phyloP scores from a whole-genome alignment of 2,888 invertebrate genomes.

The Torymus auratus region DNA sequence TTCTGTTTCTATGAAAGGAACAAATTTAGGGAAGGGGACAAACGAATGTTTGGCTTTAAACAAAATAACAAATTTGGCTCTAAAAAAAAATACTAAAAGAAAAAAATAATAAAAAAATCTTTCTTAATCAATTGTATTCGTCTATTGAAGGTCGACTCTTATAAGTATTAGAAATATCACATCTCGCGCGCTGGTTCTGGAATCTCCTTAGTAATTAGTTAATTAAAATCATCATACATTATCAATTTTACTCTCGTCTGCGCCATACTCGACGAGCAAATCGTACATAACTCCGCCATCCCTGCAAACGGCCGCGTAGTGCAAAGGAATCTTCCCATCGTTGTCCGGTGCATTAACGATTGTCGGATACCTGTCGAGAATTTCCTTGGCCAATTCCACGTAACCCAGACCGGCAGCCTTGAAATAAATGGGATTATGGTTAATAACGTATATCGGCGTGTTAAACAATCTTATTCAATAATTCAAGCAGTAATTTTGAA shows the following conservation, averaged over 20 bases:
- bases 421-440: slow-evolving; percentile 53
- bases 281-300: slow-evolving; percentile 88
- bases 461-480: neutral
- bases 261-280: slow-evolving; percentile 87
- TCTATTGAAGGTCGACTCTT: no score
- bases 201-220: no score
- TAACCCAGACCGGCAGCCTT: slow-evolving; percentile 91
- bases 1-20: no score
- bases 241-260: slow-evolving; percentile 89
- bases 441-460: neutral
- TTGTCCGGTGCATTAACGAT: slow-evolving; percentile 85
- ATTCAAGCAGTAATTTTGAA: no score
- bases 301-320: slow-evolving; percentile 90
- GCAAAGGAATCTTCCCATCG: slow-evolving; percentile 91
- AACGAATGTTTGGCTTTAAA: no score
- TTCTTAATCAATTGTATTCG: no score
- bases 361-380: slow-evolving; percentile 84
- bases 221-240: slow-evolving; percentile 81
- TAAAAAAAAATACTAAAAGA: no score
- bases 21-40: no score
- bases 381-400: slow-evolving; percentile 85
- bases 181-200: no score
- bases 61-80: no score
- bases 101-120: no score
- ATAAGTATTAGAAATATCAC: no score